These are phyloP conservation scores for Creontiades dilutus DNA, from an alignment of 2,888 invertebrate species.

Conservation along the genomic window DNA sequence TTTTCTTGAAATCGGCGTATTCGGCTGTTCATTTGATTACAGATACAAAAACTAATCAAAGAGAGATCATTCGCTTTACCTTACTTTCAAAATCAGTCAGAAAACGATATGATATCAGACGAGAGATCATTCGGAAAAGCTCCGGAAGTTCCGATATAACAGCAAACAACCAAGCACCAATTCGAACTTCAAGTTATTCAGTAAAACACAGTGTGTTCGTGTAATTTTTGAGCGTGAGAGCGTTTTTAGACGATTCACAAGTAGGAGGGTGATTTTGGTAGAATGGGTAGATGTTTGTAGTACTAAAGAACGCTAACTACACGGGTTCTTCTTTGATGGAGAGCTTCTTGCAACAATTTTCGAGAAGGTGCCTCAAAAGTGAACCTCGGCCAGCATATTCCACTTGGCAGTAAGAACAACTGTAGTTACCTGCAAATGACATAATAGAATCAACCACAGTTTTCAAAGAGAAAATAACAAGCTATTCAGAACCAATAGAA, in stretches of 20 bases:
- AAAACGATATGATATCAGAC: not conserved
- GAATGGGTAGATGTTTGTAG: no score
- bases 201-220: no score
- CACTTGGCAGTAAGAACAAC: constrained; percentile 11
- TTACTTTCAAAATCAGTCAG: not conserved
- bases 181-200: no score
- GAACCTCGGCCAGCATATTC: constrained; percentile 19
- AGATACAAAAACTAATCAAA: no score
- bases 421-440: constrained; percentile 12
- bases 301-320: not conserved
- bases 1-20: no score
- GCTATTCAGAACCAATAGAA: not conserved
- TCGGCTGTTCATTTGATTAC: no score
- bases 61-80: no score
- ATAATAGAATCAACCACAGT: not conserved
- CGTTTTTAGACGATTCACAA: no score
- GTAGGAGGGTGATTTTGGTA: no score
- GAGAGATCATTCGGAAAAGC: not conserved
- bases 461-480: not conserved
- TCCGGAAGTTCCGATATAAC: no score
- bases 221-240: no score
- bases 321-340: constrained; percentile 26
- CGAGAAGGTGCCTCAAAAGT: constrained; percentile 49
- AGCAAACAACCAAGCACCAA: no score
- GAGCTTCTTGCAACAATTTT: constrained; percentile 48